Percentiles rank a stretch among this genome's conserved stretches.
These are phyloP conservation scores for Steinernema khuongi DNA, from an alignment of 1,140 invertebrate genomes.

Conservation along the genomic window DNA sequence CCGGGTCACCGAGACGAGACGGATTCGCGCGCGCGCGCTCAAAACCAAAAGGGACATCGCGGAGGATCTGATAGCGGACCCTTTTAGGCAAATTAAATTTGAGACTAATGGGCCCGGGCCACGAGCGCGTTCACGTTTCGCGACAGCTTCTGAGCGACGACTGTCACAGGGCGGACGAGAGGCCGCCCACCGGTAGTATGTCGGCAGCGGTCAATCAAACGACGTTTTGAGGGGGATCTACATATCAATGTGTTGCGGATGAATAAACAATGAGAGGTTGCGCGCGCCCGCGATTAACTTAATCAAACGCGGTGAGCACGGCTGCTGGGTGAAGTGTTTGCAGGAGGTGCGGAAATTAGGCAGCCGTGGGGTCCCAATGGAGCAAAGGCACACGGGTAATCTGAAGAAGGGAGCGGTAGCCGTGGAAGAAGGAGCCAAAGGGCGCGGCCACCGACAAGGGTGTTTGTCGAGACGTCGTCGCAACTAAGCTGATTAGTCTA, in stretches of 20 bases:
- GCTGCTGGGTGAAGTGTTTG: too few species aligned
- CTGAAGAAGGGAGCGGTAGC: neutral
- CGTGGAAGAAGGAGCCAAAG: neutral
- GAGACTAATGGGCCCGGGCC: neutral
- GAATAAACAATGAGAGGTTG: neutral
- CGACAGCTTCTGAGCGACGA: too few species aligned
- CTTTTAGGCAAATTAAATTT: neutral
- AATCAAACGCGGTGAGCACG: neutral
- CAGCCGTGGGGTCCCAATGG: too few species aligned
- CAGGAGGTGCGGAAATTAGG: too few species aligned
- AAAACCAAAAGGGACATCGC: neutral
- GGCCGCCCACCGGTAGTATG: neutral
- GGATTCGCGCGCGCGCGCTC: neutral
- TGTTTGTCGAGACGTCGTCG: slow-evolving; percentile 9
- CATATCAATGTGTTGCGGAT: neutral
- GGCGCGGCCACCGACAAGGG: neutral
- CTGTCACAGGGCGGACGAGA: neutral
- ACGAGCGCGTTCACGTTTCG: too few species aligned
- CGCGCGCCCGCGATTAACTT: neutral
- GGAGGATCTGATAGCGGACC: neutral
- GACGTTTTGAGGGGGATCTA: neutral
- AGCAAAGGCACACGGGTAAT: too few species aligned
- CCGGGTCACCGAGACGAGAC: too few species aligned
- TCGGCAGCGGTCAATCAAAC: neutral
- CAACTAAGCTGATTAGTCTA: slow-evolving; percentile 10